Percentiles rank a stretch among this genome's conserved stretches.
These are phyloP conservation scores for Auanema freiburgensis DNA, from an alignment of 2,888 invertebrate species.

Conservation along the genomic window DNA sequence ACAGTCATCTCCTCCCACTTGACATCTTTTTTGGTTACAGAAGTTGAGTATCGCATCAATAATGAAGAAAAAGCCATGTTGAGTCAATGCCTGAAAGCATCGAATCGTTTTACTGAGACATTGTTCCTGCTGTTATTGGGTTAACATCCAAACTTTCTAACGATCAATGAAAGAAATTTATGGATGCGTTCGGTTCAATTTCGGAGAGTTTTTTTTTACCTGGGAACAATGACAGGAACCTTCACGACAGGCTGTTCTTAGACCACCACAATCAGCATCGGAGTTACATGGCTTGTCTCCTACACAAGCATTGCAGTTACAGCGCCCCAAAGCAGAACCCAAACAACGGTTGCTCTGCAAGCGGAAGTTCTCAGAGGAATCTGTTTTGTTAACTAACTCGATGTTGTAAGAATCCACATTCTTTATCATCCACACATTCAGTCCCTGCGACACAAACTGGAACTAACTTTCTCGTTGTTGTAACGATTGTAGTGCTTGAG, in stretches of 20 bases:
- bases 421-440: conserved; percentile 10
- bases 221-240: conserved; percentile 15
- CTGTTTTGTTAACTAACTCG: neutral
- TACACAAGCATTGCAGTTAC: conserved; percentile 18
- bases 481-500: neutral
- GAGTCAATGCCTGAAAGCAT: conserved; percentile 9
- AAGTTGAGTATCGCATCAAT: conserved; percentile 15
- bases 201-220: conserved; percentile 1
- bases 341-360: conserved; percentile 6
- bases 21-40: conserved; percentile 18
- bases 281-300: conserved; percentile 4
- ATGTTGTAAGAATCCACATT: conserved; percentile 5
- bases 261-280: conserved; percentile 17
- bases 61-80: conserved; percentile 17
- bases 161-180: no score
- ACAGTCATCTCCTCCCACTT: conserved; percentile 13
- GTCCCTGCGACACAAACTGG: conserved; percentile 12
- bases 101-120: no score
- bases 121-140: no score
- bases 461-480: neutral
- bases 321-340: conserved; percentile 14
- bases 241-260: conserved; percentile 11
- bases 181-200: no score
- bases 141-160: no score
- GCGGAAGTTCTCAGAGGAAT: no score